Conservation (phyloP, 2,888 invertebrate genomes). For the Tuberolachnus salignus region DNA sequence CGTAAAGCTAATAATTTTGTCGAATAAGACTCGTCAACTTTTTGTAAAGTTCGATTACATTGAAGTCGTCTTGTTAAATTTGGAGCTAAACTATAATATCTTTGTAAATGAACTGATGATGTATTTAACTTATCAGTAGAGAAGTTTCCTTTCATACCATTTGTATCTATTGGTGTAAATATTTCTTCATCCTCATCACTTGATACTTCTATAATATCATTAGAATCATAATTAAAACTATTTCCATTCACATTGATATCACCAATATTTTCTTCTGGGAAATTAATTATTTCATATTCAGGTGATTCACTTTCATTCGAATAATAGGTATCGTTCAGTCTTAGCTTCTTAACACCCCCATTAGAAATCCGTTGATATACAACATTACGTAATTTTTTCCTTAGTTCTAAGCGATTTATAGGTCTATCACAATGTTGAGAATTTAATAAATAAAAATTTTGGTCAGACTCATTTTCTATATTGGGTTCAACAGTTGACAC, state of each 20-base stretch:
- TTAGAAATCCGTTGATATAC: constrained; percentile 6
- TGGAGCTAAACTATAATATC: background rate
- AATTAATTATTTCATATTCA: background rate
- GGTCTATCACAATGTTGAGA: background rate
- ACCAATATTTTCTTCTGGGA: background rate
- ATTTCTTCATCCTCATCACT: background rate
- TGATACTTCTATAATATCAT: background rate
- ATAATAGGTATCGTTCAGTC: background rate
- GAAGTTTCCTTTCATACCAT: background rate
- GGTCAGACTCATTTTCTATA: background rate
- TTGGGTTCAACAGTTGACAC: background rate
- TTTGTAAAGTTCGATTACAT: background rate
- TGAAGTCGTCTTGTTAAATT: background rate
- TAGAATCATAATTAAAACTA: background rate
- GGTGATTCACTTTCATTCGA: background rate
- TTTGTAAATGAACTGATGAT: background rate
- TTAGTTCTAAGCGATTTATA: background rate
- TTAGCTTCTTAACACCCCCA: background rate
- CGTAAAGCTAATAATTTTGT: too few species aligned
- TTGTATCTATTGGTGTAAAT: background rate
- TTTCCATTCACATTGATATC: background rate
- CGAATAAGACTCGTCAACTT: background rate
- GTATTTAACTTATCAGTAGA: background rate
- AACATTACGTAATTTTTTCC: constrained; percentile 11
- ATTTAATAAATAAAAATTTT: background rate